Evolutionary conservation across 2,797 vertebrate species (phyloP).

Genomic region (Cossypha caffra): DNA sequence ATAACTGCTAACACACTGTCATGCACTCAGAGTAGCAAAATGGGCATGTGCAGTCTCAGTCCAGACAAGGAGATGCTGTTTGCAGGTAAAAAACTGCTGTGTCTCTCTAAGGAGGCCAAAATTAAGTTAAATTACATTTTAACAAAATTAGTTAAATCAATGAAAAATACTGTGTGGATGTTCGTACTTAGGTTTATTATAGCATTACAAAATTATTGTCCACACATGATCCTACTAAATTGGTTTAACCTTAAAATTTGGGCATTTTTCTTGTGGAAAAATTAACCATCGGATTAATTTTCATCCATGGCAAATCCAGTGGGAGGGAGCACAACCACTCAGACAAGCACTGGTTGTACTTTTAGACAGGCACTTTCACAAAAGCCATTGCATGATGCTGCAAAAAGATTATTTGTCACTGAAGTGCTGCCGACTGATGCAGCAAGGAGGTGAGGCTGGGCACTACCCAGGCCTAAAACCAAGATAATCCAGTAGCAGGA

Average conservation of each 20-base stretch:
- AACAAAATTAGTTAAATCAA: neutral
- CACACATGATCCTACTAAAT: neutral
- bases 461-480: neutral
- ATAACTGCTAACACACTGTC: neutral
- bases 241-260: neutral
- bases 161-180: neutral
- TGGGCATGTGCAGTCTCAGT: neutral
- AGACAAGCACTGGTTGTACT: neutral
- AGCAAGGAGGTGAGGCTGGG: neutral
- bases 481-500: neutral
- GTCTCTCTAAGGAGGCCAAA: neutral
- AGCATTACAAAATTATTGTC: neutral
- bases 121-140: neutral
- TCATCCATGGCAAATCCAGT: neutral
- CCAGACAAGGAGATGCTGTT: neutral
- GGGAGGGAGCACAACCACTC: neutral
- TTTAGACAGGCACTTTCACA: neutral
- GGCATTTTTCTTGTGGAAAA: neutral
- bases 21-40: neutral
- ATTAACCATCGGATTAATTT: neutral
- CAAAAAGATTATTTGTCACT: neutral
- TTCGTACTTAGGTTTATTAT: neutral
- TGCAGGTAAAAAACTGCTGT: slow-evolving; percentile 41
- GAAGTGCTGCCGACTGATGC: accelerated
- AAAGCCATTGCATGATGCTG: neutral